Evolutionary conservation across 1,140 invertebrate genomes (phyloP).

Genomic region (Drosophila grimshawi): DNA sequence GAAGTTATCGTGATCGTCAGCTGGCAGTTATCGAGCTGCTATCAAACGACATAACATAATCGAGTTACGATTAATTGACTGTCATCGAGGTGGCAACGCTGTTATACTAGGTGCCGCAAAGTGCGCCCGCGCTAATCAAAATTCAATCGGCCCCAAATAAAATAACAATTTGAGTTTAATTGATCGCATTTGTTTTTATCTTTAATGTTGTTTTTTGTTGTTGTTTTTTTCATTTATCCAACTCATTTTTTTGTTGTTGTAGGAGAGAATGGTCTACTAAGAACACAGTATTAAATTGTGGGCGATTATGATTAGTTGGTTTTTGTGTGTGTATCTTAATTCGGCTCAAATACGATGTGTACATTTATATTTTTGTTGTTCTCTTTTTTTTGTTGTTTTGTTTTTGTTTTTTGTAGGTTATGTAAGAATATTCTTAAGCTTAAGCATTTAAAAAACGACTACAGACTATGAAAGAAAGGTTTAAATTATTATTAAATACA

Average conservation of each 20-base stretch:
- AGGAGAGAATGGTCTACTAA: constrained; percentile 57
- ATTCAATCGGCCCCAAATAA: constrained; percentile 8
- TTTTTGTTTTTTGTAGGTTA: constrained; percentile 57
- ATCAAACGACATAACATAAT: not conserved
- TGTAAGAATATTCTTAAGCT: constrained; percentile 74
- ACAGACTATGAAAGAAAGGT: constrained; percentile 61
- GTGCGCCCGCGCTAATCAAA: not conserved
- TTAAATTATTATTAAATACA: constrained; percentile 55
- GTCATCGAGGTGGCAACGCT: constrained; percentile 11
- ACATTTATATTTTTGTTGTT: constrained; percentile 48
- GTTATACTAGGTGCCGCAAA: not conserved
- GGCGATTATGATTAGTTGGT: constrained; percentile 60
- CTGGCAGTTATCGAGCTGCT: constrained; percentile 10
- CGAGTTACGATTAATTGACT: constrained; percentile 1
- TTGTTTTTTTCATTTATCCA: constrained; percentile 35
- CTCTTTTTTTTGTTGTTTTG: constrained; percentile 8
- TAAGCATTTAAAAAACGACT: constrained; percentile 80
- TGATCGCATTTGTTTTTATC: constrained; percentile 47
- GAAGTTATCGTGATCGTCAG: constrained; percentile 20
- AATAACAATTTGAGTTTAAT: constrained; percentile 31
- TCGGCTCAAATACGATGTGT: constrained; percentile 30
- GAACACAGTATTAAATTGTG: constrained; percentile 70
- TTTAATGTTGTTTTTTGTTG: constrained; percentile 44
- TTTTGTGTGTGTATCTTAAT: constrained; percentile 39
- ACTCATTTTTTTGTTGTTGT: constrained; percentile 34